Evolutionary conservation across 2,797 vertebrate genomes (phyloP), one percentile per base, ranked within the genome.

Genomic region (Moxostoma hubbsi): DNA sequence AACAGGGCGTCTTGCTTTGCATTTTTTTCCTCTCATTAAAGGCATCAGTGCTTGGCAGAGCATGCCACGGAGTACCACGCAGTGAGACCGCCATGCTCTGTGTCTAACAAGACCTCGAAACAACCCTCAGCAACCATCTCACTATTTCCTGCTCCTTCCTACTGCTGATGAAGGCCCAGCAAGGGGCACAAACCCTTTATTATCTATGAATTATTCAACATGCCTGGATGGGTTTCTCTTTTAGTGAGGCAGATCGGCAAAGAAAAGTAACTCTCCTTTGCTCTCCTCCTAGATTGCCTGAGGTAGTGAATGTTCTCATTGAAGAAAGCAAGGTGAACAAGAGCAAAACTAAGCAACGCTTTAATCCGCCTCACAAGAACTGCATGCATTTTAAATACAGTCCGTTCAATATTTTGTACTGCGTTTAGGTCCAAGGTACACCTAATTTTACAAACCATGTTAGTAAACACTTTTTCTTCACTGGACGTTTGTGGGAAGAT

Each of bases 11-110:
- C 82, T 88, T 61, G 80, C 88, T 86, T 53, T 69, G 10, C 89
- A 87, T 89, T 88, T 88, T 24, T 75, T 89, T 84, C 86, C 88
- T 90, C 89, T 92, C 87, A 90, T 92, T 92, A 91, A 91, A 92
- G 85, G 84, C 84, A 84, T 90, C 89, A 83, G 80, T 84, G 87
- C 88, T 89, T 85, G 86, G 82, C 88, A 84, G 89, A 90, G 81
- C 81, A 66, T 87, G 85, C 83, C 81, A 43, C 15, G 78, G 86
- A 86, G 82, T 83, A 81, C 85, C 86, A 83, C 88, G 84, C 83
- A 87, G 86, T 86, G 88, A 83, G 82, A 84, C 49, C 13, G 16
- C 16, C 18, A 2, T 36, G 45, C 11, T 50, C 63, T 8, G 50
- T 62, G 43, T 78, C 67, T 71, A 54, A 78, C 50, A 71, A 71